Conservation (phyloP, 2,888 invertebrate genomes). For the Eustalomyia histrio region DNA sequence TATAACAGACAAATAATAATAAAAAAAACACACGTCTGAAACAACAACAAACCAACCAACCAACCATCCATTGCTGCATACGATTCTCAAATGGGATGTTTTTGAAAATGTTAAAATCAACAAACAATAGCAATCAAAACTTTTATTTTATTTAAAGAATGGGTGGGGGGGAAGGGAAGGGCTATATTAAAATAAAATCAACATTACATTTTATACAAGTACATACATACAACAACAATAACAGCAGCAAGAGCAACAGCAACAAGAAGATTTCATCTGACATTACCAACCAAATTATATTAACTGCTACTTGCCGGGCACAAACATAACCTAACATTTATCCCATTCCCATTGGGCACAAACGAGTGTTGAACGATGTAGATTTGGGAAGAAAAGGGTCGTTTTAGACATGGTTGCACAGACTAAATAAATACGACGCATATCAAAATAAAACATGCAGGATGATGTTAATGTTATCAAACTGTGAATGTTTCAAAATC, state of each 20-base stretch:
- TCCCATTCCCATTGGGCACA: conserved; percentile 56
- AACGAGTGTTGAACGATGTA: conserved; percentile 23
- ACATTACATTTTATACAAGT: conserved; percentile 39
- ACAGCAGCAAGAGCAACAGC: conserved; percentile 20
- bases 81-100: conserved; percentile 57
- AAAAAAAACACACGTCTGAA: neutral
- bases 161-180: conserved; percentile 4
- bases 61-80: conserved; percentile 32
- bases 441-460: neutral
- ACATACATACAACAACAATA: too few relatives aligned
- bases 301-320: conserved; percentile 64
- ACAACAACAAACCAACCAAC: conserved; percentile 6
- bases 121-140: conserved; percentile 43
- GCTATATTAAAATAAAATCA: conserved; percentile 51
- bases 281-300: conserved; percentile 60
- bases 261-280: conserved; percentile 52
- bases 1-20: conserved; percentile 15
- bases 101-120: conserved; percentile 35
- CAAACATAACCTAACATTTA: conserved; percentile 47
- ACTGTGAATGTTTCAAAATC: conserved; percentile 45
- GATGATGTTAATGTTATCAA: conserved; percentile 34
- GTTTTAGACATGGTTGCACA: conserved; percentile 24
- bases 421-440: conserved; percentile 4
- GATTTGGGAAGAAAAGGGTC: conserved; percentile 30
- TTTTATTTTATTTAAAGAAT: conserved; percentile 12